Base-by-base conservation (phyloP, 2,113 vertebrate species). In the Marmota monax region DNA sequence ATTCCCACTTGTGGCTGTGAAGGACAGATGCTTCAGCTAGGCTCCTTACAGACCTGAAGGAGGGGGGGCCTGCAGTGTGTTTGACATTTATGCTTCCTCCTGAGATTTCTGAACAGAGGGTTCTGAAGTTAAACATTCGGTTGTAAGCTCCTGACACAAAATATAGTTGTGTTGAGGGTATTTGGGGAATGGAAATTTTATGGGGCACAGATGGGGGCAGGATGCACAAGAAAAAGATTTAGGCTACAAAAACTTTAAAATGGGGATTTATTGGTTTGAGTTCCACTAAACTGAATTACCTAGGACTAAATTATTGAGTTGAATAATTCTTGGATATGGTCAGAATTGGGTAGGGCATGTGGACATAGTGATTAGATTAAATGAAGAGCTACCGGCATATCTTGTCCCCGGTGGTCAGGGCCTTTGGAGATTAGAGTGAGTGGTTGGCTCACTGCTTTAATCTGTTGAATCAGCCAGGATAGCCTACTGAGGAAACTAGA, bases 221-320 rank as follows among this genome's bases (percentile, higher is more conserved):
- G 67, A 39, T 48, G 25, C 32, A 13, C n/a, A 84, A 39, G 77
- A 78, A 14, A 74, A 93, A 95, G 88, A 79, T 88, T 84, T 7
- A 86, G 78, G 61, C 69, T 85, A 34, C 22, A 48, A 27, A 76
- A n/a, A 13, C 25, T 13, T 22, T 51, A 13, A 73, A n/a, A 61
- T 9, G 39, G 72, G 56, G 42, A 69, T 82, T 86, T 37, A n/a
- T 53, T 70, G 58, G 56, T 70, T 76, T n/a, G 88, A 85, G 76
- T 22, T 72, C 89, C 61, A 29, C 69, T 79, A 91, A 4, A 86
- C 34, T 16, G 56, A 91, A 61, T 83, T 56, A 72, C 25, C 34
- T 70, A 84, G 69, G 92, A 94, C 96, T 91, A 95, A 27, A 88
- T 92, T 29, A 69, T 22, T 67, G 42, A 56, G 13, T 65, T 22